phyloP scores from a whole-genome alignment of 2,888 invertebrate species.

The Drosophila mercatorum region DNA sequence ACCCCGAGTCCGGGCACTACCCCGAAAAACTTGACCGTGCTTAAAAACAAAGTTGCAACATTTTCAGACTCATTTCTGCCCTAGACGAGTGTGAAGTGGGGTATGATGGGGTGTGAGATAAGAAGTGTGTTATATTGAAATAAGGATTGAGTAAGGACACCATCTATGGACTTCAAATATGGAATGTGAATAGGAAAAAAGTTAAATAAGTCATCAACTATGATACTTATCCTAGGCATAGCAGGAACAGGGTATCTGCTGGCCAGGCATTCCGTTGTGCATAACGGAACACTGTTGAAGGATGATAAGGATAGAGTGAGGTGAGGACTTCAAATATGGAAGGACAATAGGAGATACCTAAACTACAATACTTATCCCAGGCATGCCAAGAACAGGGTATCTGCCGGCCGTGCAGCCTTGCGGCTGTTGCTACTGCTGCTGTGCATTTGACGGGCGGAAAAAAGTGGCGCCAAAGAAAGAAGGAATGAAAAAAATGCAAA shows the following conservation, averaged over 20 bases:
- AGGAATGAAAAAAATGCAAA: slow-evolving; percentile 70
- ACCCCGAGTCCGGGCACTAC: slow-evolving; percentile 3
- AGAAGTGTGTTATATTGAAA: too few species aligned
- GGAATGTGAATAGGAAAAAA: background rate
- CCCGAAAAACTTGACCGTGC: slow-evolving; percentile 64
- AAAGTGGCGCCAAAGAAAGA: slow-evolving; percentile 28
- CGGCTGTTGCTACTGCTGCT: slow-evolving; percentile 8
- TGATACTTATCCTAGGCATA: too few species aligned
- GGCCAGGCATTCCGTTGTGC: too few species aligned
- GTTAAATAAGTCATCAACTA: too few species aligned
- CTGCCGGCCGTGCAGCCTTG: background rate
- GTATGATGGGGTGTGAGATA: background rate
- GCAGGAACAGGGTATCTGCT: too few species aligned
- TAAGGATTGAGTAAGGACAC: too few species aligned
- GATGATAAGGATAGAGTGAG: too few species aligned
- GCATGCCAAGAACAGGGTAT: background rate
- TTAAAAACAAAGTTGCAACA: slow-evolving; percentile 69
- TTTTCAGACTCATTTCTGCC: slow-evolving; percentile 20
- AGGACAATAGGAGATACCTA: too few species aligned
- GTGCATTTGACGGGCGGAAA: slow-evolving; percentile 36
- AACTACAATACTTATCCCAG: too few species aligned
- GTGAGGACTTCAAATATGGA: too few species aligned
- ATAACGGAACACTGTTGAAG: too few species aligned
- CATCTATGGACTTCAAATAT: background rate
- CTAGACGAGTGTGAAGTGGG: background rate